These are phyloP conservation scores for Drosophila leonis DNA, from an alignment of 2,888 invertebrate genomes.

Conservation along the genomic window DNA sequence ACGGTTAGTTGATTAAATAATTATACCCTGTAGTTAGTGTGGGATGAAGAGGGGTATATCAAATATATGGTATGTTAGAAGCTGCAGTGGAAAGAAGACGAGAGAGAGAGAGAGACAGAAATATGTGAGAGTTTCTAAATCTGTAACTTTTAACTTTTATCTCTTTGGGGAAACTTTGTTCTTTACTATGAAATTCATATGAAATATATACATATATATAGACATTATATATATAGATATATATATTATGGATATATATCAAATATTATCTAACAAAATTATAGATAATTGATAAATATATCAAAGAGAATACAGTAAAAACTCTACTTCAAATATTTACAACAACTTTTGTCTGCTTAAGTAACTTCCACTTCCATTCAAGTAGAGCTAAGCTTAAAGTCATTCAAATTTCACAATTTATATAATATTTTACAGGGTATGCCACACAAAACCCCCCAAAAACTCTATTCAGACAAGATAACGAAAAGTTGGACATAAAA, in stretches of 20 bases:
- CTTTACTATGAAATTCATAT: too few species aligned
- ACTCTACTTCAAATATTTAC: too few species aligned
- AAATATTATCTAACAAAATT: too few species aligned
- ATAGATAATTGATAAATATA: too few species aligned
- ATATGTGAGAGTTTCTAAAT: too few species aligned
- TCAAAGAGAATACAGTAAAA: too few species aligned
- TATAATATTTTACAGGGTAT: conserved; percentile 5
- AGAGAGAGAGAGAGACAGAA: background rate
- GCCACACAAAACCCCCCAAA: background rate
- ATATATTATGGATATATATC: too few species aligned
- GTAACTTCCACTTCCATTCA: background rate
- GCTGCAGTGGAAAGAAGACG: background rate
- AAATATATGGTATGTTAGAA: background rate
- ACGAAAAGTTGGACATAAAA: conserved; percentile 12
- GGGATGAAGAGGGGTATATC: background rate
- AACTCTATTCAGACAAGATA: background rate
- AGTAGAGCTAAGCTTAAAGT: background rate
- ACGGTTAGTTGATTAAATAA: conserved; percentile 33
- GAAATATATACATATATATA: too few species aligned
- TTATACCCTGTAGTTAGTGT: conserved; percentile 7
- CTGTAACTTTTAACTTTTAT: too few species aligned
- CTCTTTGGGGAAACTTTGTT: too few species aligned
- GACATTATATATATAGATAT: too few species aligned
- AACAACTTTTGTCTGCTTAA: background rate
- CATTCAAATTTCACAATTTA: background rate